Evolutionary conservation across 1,140 invertebrate species (phyloP).

Genomic region (Bombus turneri): DNA sequence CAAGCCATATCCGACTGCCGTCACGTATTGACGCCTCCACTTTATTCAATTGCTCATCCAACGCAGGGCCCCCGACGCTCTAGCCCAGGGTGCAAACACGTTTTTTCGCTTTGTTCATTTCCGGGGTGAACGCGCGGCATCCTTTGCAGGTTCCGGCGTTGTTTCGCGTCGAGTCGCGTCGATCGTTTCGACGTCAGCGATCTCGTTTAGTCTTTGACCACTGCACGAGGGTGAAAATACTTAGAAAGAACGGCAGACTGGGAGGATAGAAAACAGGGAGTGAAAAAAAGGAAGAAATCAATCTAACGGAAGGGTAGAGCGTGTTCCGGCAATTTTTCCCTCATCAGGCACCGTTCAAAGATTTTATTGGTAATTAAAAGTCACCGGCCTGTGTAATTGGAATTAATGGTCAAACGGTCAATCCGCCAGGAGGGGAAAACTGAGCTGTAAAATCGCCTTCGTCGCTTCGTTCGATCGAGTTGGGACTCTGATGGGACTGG

Average conservation of each 20-base stretch:
- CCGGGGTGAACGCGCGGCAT: constrained; percentile 70
- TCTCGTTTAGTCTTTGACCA: constrained; percentile 63
- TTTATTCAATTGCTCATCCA: constrained; percentile 75
- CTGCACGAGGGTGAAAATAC: constrained; percentile 48
- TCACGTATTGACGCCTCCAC: constrained; percentile 76
- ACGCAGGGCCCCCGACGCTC: constrained; percentile 65
- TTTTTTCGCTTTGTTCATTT: constrained; percentile 79
- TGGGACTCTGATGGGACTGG: constrained; percentile 18
- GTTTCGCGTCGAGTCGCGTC: neutral
- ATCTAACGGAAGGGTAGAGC: constrained; percentile 55
- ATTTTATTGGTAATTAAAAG: constrained; percentile 82
- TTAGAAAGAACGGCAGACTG: neutral
- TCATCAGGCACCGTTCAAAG: constrained; percentile 74
- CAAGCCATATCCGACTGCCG: constrained; percentile 59
- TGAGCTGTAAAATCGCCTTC: constrained; percentile 59
- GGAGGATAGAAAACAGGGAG: neutral
- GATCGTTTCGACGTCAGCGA: constrained; percentile 46
- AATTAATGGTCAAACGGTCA: constrained; percentile 82
- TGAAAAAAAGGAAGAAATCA: constrained; percentile 26
- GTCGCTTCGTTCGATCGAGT: constrained; percentile 17
- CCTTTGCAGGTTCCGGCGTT: constrained; percentile 70
- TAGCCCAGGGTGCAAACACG: constrained; percentile 69
- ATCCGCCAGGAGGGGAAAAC: constrained; percentile 74
- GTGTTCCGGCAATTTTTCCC: constrained; percentile 76
- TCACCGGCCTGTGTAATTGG: constrained; percentile 79